These are phyloP conservation scores for Orchestia grillus DNA, from an alignment of 1,140 invertebrate genomes.

Conservation along the genomic window DNA sequence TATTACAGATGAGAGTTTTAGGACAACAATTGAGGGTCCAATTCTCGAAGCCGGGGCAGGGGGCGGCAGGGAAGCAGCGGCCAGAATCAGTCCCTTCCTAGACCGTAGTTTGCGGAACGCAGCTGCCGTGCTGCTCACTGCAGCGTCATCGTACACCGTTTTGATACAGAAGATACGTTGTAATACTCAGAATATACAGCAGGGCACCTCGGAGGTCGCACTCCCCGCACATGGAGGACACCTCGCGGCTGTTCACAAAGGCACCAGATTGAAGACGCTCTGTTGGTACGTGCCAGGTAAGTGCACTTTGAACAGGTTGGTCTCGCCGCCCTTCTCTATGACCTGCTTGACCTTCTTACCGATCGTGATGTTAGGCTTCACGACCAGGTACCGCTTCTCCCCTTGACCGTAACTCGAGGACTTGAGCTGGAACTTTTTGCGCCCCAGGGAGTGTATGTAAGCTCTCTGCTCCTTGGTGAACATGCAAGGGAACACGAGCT, in stretches of 20 bases:
- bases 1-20: no score
- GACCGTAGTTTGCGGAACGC: no score
- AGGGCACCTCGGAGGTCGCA: no score
- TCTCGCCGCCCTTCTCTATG: not conserved
- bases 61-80: no score
- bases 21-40: no score
- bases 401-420: not conserved
- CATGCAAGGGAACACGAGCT: not conserved
- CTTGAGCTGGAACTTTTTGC: not conserved
- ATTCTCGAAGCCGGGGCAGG: no score
- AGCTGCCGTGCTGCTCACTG: no score
- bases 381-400: not conserved
- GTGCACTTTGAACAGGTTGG: not conserved
- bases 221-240: no score
- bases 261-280: not conserved
- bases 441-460: not conserved
- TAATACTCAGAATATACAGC: no score
- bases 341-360: not conserved
- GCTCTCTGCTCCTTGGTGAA: constrained; percentile 10
- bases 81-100: no score
- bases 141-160: no score
- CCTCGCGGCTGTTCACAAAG: not conserved
- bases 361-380: not conserved
- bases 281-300: not conserved
- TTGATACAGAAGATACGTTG: no score